phyloP scores from a whole-genome alignment of 2,888 invertebrate genomes.

The Venustoraphidia nigricollis region DNA sequence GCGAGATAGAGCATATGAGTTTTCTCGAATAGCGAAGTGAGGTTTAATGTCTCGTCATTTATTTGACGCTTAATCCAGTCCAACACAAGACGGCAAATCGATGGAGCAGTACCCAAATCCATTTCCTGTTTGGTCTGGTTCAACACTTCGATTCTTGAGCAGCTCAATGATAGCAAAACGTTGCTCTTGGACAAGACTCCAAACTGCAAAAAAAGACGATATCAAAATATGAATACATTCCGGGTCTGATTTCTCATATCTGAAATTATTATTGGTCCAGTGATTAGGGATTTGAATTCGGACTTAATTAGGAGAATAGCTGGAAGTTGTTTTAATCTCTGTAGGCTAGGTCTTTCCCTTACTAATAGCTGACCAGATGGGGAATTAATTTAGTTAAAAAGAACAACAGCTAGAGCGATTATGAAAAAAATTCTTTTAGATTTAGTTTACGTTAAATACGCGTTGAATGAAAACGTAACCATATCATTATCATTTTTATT shows the following conservation, averaged over 20 bases:
- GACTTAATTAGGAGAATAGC: not conserved
- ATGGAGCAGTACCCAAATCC: conserved; percentile 37
- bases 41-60: conserved; percentile 23
- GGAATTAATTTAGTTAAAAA: no score
- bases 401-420: no score
- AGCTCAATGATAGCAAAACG: conserved; percentile 46
- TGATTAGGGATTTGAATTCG: not conserved
- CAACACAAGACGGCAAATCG: conserved; percentile 44
- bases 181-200: conserved; percentile 45
- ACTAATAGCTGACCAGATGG: no score
- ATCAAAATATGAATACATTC: not conserved
- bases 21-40: conserved; percentile 38
- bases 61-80: conserved; percentile 41
- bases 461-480: no score
- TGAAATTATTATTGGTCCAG: not conserved
- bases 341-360: no score
- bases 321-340: not conserved
- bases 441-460: no score
- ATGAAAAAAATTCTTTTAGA: no score
- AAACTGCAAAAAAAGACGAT: conserved; percentile 32
- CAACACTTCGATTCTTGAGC: conserved; percentile 56
- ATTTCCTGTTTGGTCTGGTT: conserved; percentile 56
- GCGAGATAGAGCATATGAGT: conserved; percentile 62
- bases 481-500: no score
- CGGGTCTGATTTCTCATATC: not conserved